Conservation (phyloP, 2,888 invertebrate species). For the Nipponacmea schrenckii region DNA sequence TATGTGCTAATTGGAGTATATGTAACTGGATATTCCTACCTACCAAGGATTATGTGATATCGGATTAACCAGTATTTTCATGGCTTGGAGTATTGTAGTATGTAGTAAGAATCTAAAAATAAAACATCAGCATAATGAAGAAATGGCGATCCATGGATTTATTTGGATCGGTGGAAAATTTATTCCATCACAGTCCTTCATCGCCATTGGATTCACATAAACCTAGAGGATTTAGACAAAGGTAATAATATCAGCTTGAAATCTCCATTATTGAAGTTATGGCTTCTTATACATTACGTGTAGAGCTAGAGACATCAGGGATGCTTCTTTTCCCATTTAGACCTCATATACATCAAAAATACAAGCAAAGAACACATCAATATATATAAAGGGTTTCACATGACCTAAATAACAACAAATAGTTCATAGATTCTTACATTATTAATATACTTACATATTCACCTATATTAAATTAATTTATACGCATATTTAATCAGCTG, state of each 20-base stretch:
- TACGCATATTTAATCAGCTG: no score
- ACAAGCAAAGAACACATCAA: no score
- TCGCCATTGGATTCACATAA: not conserved
- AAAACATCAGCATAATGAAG: slow-evolving; percentile 42
- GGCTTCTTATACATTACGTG: not conserved
- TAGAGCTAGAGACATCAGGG: slow-evolving; percentile 8
- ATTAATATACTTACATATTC: no score
- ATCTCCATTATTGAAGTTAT: slow-evolving; percentile 4
- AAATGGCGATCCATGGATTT: slow-evolving; percentile 61
- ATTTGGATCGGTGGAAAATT: slow-evolving; percentile 34
- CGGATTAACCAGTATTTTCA: not conserved
- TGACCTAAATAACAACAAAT: no score
- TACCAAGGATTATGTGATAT: not conserved
- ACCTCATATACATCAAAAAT: no score
- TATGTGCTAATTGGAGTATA: no score
- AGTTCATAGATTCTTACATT: no score
- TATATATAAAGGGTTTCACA: no score
- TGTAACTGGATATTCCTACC: no score
- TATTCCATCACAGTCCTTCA: slow-evolving; percentile 16
- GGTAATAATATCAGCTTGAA: not conserved
- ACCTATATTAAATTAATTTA: no score
- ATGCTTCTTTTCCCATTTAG: slow-evolving; percentile 5
- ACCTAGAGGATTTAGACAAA: not conserved
- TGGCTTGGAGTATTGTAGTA: not conserved
- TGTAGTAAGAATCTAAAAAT: not conserved